A percentile compares a stretch with the other conserved stretches of the same genome.
These are phyloP conservation scores for Astyanax mexicanus DNA, from an alignment of 2,797 vertebrate species.

Conservation along the genomic window DNA sequence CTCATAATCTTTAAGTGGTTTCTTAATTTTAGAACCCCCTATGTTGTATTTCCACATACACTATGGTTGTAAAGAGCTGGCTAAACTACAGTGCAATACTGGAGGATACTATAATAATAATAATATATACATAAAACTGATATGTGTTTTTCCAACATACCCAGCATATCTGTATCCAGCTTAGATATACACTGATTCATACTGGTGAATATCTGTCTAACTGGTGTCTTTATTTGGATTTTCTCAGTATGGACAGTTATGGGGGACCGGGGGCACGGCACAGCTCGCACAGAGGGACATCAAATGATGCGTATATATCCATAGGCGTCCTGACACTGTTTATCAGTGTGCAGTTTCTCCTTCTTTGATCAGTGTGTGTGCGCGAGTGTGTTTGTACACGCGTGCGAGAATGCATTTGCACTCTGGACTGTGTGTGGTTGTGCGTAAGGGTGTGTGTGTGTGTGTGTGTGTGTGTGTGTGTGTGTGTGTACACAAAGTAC, in stretches of 20 bases:
- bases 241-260: constrained; percentile 10
- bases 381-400: constrained; percentile 31
- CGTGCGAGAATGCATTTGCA: constrained; percentile 30
- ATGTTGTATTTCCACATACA: too few relatives aligned
- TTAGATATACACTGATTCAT: not conserved
- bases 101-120: too few relatives aligned
- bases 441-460: not conserved
- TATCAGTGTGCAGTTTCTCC: constrained; percentile 27
- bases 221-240: not conserved
- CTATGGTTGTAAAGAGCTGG: too few relatives aligned
- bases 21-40: too few relatives aligned
- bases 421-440: constrained; percentile 35
- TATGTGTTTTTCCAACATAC: too few relatives aligned
- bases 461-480: not conserved
- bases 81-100: too few relatives aligned
- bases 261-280: not conserved
- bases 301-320: constrained; percentile 5
- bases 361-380: constrained; percentile 45
- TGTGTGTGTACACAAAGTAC: constrained; percentile 43
- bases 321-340: constrained; percentile 2
- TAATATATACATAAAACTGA: too few relatives aligned
- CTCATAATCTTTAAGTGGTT: too few relatives aligned
- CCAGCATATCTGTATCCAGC: not conserved
- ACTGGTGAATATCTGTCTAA: not conserved
- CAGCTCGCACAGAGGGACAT: not conserved